Conservation (phyloP, 2,797 vertebrate species). For the Enteromius fasciolatus region DNA sequence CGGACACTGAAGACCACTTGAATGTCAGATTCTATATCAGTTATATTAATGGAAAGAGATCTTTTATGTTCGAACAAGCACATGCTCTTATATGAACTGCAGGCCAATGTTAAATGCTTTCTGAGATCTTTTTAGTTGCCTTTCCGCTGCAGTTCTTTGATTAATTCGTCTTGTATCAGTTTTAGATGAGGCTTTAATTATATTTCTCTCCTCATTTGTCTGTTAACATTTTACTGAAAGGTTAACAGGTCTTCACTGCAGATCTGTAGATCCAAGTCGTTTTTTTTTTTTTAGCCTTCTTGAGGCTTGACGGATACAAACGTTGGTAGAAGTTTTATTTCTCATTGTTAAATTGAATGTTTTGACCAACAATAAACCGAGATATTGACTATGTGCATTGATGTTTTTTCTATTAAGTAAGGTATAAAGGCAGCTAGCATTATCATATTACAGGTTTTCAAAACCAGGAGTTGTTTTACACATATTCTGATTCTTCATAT, state of each 20-base stretch:
- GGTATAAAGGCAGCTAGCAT: not conserved
- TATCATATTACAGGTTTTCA: not conserved
- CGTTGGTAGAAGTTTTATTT: not conserved
- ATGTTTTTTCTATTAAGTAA: not conserved
- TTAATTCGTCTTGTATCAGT: not conserved
- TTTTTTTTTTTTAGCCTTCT: not conserved
- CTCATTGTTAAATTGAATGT: not conserved
- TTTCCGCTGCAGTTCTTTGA: not conserved
- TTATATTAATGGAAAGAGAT: not conserved
- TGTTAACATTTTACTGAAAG: not conserved
- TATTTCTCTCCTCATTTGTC: not conserved
- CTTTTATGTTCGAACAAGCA: not conserved
- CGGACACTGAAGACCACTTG: not conserved
- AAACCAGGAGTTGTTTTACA: not conserved
- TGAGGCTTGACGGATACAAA: not conserved
- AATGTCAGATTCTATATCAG: not conserved
- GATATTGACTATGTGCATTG: not conserved
- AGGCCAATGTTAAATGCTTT: not conserved
- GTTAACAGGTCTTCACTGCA: not conserved
- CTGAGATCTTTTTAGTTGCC: not conserved
- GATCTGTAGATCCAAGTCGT: not conserved
- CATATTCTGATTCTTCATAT: not conserved
- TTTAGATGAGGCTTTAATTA: not conserved
- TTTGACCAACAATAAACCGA: constrained; percentile 20
- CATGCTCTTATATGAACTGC: not conserved